Evolutionary conservation across 2,888 invertebrate genomes (phyloP).

Genomic region (Aspidapion aeneum): DNA sequence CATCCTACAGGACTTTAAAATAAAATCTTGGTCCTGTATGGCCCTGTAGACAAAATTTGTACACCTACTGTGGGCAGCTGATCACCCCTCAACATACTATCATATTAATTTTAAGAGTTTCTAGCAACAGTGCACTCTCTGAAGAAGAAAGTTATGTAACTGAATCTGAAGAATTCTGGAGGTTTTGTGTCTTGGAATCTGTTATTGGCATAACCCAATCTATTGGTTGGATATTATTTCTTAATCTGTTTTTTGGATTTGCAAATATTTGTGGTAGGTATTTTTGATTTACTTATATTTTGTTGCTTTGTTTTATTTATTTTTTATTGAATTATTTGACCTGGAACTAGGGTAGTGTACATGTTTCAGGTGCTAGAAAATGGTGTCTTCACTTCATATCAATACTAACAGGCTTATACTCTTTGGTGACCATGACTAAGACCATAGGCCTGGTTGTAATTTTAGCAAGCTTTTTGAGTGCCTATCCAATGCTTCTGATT

Average conservation of each 20-base stretch:
- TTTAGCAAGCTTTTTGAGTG: slow-evolving; percentile 22
- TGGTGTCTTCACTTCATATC: slow-evolving; percentile 31
- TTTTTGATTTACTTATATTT: too few relatives aligned
- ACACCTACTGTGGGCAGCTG: too few relatives aligned
- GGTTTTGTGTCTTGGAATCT: slow-evolving; percentile 33
- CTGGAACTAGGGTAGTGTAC: too few relatives aligned
- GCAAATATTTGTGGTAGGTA: too few relatives aligned
- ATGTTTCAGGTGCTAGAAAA: slow-evolving; percentile 18
- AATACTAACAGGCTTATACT: slow-evolving; percentile 30
- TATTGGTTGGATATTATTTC: slow-evolving; percentile 27
- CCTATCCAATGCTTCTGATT: neutral
- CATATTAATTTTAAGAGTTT: too few relatives aligned
- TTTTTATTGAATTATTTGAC: too few relatives aligned
- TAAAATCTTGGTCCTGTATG: too few relatives aligned
- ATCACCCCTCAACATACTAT: too few relatives aligned
- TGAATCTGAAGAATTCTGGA: slow-evolving; percentile 21
- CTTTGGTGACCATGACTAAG: slow-evolving; percentile 27
- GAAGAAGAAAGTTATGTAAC: neutral
- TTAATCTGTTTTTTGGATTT: slow-evolving; percentile 32
- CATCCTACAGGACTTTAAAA: too few relatives aligned
- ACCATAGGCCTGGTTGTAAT: slow-evolving; percentile 29
- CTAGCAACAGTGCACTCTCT: neutral
- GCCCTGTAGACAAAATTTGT: too few relatives aligned
- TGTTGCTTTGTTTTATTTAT: too few relatives aligned
- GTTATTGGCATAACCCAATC: slow-evolving; percentile 27